Base-by-base conservation (phyloP, 2,888 invertebrate species). In the Serripes groenlandicus region DNA sequence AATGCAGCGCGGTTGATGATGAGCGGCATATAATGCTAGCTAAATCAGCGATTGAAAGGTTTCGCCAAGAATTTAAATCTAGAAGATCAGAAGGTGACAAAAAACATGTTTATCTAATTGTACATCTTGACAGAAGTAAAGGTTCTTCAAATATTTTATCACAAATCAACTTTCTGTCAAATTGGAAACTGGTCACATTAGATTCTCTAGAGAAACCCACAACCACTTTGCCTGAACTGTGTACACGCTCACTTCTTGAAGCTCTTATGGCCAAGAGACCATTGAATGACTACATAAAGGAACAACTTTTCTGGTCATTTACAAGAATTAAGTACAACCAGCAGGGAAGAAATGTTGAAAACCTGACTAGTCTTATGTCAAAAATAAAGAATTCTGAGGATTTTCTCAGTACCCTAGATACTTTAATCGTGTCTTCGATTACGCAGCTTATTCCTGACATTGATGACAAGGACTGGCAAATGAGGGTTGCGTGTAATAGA, bases 241-340 rank as follows among this genome's bases (percentile, higher is more conserved):
- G 75, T 9, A 58, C 60, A 1, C 21, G n/a, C 11, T 58, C 75
- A 3, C 49, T 87, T 9, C 28, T 42, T 9, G 83, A 89, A 4
- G 77, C 89, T 3, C 54, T 88, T 11, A 15, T 73, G 28, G 52
- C 49, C 11, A 76, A 80, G 49, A 37, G 75, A 49, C 83, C 84
- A 30, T 56, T 87, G 32, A 18, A 56, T 30, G 56, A 62, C 21
- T 75, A 75, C 15, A 75, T 88, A 3, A 72, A 72, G n/a, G 82
- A 88, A 15, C 79, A 88, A n/a, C 60, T 90, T 5, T 85, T 89
- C 35, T 86, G 88, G 88, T 78, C 87, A 34, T 90, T 90, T 42
- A 83, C 88, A 0, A 62, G 85, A 35, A 89, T 90, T 9, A 75
- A 78, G 52, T 90, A 89, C 60, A 54, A 64, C 7, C 42, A 23